Conservation (phyloP, 2,888 invertebrate species). For the Mellilla xanthometata region DNA sequence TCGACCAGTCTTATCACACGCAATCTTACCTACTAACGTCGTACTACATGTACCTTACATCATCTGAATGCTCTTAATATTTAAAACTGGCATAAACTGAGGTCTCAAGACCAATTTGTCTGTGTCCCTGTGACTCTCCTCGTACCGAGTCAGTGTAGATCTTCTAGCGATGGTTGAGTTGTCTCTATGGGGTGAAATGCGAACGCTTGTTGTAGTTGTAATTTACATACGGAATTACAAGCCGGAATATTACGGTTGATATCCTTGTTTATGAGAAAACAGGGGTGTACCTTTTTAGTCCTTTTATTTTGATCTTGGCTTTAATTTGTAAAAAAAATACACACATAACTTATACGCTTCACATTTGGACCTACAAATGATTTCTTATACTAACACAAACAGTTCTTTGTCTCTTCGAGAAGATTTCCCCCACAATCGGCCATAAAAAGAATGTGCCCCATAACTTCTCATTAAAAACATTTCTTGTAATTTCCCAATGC, state of each 20-base stretch:
- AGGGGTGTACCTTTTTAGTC: conserved; percentile 25
- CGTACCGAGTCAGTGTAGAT: conserved; percentile 1
- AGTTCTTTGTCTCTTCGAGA: conserved; percentile 10
- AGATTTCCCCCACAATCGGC: conserved; percentile 15
- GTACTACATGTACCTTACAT: conserved; percentile 9
- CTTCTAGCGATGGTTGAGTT: conserved; percentile 17
- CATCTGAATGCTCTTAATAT: conserved; percentile 59
- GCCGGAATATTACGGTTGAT: conserved; percentile 67
- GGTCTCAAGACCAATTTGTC: conserved; percentile 45
- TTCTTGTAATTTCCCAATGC: conserved; percentile 57
- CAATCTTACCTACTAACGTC: conserved; percentile 5
- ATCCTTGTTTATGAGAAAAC: conserved; percentile 58
- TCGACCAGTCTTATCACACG: not conserved
- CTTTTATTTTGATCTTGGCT: not conserved
- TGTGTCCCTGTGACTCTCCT: conserved; percentile 27
- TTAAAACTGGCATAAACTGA: conserved; percentile 67
- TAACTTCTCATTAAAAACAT: conserved; percentile 62
- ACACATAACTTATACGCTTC: no score
- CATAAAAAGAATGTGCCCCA: conserved; percentile 37
- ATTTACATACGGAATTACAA: conserved; percentile 80
- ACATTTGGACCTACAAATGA: no score
- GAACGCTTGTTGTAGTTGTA: conserved; percentile 72
- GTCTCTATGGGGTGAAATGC: conserved; percentile 66
- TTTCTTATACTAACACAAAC: conserved; percentile 27
- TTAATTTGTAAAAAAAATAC: no score